Base-by-base conservation (phyloP, 2,797 vertebrate genomes). In the Geotrypetes seraphini region DNA sequence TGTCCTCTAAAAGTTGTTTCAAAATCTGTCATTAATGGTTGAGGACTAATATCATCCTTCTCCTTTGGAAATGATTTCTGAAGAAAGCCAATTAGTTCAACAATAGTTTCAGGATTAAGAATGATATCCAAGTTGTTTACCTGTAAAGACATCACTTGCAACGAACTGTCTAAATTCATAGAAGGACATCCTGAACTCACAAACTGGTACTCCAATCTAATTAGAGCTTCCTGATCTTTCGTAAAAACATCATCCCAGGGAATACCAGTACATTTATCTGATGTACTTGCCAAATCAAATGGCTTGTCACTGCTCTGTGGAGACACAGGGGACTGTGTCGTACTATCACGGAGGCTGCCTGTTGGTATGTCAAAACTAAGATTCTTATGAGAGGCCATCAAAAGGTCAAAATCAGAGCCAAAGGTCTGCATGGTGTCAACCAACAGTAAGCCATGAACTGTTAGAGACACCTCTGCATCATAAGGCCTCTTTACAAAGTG, bases 71-170 rank as follows among this genome's bases (percentile, higher is more conserved):
- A 98, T 12, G 91, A 96, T 39, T 96, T 93, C 34, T 98, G 96
- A 24, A 99, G 88, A 55, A 99, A 99, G 22, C 89, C 89, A 5
- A 99, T 86, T 8, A 99, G 75, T 52, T 96, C 92, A 40, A 98
- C 94, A 15, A 98, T 92, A 4, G 96, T 99, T 68, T 99, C 95
- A 9, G 96, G 96, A 55, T 98, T 99, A 11, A 99, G 81, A 48
- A 99, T 96, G 28, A 99, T 97, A 67, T 99, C 94, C 60, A 99
- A 31, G 55, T 94, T 99, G 64, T 98, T 97, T 34, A 99, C 91
- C 61, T 96, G 95, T 30, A 98, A 58, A 5, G 79, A 86, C 31
- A 91, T 91, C 39, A 97, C 93, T 58, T 97, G 93, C 13, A 96
- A 77, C 4, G 91, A 93, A 57, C 90, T 90, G 35, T 97, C 87